Evolutionary conservation across 2,797 vertebrate species (phyloP).

Genomic region (Octomys mimax): DNA sequence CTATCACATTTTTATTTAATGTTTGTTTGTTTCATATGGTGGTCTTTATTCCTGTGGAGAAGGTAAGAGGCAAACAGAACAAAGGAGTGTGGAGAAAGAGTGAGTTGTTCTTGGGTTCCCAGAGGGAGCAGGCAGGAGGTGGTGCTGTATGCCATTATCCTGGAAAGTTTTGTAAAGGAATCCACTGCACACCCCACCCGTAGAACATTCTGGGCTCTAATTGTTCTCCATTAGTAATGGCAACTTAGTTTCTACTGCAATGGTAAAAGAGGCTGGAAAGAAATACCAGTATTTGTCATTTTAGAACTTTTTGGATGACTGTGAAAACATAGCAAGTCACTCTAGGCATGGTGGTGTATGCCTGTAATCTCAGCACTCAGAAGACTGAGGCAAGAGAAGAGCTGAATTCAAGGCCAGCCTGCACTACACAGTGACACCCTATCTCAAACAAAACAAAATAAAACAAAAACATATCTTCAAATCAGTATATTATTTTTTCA

Average conservation of each 20-base stretch:
- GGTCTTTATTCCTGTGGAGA: background rate
- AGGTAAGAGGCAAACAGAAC: background rate
- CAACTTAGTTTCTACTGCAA: background rate
- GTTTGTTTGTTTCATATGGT: background rate
- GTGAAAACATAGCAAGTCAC: background rate
- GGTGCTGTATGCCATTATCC: background rate
- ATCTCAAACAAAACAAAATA: background rate
- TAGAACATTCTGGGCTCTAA: background rate
- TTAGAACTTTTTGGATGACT: background rate
- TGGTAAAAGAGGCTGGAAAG: background rate
- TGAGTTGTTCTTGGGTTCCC: background rate
- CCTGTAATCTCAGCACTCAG: background rate
- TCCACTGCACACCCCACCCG: background rate
- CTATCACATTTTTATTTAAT: background rate
- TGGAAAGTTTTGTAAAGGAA: background rate
- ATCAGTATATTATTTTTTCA: constrained; percentile 31
- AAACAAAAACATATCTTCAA: background rate
- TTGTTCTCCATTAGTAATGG: background rate
- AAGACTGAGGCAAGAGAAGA: background rate
- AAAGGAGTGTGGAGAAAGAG: background rate
- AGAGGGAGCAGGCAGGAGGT: background rate
- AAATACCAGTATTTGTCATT: constrained; percentile 28
- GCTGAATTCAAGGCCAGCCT: background rate
- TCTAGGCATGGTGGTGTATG: background rate
- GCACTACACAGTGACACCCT: background rate